These are phyloP conservation scores for Hoplostethus mediterraneus DNA, from an alignment of 2,797 vertebrate genomes.

Conservation along the genomic window DNA sequence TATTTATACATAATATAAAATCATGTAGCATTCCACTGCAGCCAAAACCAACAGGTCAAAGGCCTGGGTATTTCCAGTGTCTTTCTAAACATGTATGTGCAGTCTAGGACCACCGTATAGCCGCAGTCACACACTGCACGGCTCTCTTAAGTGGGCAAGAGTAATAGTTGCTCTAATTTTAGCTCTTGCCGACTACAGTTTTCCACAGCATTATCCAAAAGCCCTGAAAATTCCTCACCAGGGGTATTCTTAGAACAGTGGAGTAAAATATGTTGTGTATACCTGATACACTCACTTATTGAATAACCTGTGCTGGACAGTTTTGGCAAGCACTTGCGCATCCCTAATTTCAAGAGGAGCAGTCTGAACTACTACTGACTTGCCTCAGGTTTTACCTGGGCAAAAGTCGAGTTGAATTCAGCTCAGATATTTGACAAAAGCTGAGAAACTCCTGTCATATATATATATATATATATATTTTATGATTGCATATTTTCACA, in stretches of 20 bases:
- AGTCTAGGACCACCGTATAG: no score
- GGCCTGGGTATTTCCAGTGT: not conserved
- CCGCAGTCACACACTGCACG: not conserved
- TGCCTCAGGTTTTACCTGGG: not conserved
- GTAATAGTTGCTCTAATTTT: slow-evolving; percentile 53
- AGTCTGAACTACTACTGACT: not conserved
- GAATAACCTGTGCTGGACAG: slow-evolving; percentile 54
- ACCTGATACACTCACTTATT: slow-evolving; percentile 59
- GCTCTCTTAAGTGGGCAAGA: slow-evolving; percentile 9
- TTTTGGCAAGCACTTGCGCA: slow-evolving; percentile 39
- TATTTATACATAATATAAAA: not conserved
- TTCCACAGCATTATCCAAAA: slow-evolving; percentile 74
- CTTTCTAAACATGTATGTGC: no score
- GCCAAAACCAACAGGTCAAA: not conserved
- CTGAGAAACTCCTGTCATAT: not conserved
- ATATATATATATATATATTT: no score
- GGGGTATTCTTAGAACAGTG: slow-evolving; percentile 67
- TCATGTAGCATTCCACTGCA: not conserved
- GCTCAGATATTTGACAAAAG: not conserved
- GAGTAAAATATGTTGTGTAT: slow-evolving; percentile 64
- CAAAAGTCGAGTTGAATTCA: not conserved
- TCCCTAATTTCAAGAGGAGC: not conserved
- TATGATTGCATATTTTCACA: no score
- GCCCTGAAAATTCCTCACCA: slow-evolving; percentile 62
- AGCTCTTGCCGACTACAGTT: slow-evolving; percentile 65